phyloP scores from a whole-genome alignment of 1,140 invertebrate species.

The Pseudomyrmex cubaensis region DNA sequence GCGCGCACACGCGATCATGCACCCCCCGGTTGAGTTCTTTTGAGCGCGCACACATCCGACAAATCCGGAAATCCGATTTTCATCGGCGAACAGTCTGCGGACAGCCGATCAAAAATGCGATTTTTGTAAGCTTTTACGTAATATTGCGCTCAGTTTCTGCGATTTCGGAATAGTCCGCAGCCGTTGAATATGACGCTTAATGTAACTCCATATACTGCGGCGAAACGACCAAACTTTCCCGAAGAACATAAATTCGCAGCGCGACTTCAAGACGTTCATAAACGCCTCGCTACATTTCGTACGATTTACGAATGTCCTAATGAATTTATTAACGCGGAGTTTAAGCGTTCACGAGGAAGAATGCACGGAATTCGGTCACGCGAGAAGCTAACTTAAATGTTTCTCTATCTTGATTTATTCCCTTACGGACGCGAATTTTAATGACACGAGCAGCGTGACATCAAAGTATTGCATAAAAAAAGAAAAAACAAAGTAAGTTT shows the following conservation, averaged over 20 bases:
- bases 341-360: constrained; percentile 14
- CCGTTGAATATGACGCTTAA: constrained; percentile 53
- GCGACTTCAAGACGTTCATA: constrained; percentile 61
- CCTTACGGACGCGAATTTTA: background rate
- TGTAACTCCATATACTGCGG: constrained; percentile 43
- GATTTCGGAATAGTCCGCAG: constrained; percentile 28
- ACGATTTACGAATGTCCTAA: constrained; percentile 59
- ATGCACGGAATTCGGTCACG: constrained; percentile 8
- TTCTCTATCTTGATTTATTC: background rate
- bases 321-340: constrained; percentile 58
- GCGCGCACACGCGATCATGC: constrained; percentile 43
- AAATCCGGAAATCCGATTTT: constrained; percentile 73
- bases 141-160: constrained; percentile 58
- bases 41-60: constrained; percentile 63
- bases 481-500: constrained; percentile 6
- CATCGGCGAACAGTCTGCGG: constrained; percentile 53
- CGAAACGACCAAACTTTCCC: constrained; percentile 55
- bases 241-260: constrained; percentile 45
- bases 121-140: constrained; percentile 72
- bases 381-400: background rate
- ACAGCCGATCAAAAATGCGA: constrained; percentile 70
- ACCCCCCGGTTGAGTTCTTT: constrained; percentile 54
- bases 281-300: constrained; percentile 53
- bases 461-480: background rate
- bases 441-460: background rate